Conservation (phyloP, 2,797 vertebrate species). For the Enteromius thamalakanensis region DNA sequence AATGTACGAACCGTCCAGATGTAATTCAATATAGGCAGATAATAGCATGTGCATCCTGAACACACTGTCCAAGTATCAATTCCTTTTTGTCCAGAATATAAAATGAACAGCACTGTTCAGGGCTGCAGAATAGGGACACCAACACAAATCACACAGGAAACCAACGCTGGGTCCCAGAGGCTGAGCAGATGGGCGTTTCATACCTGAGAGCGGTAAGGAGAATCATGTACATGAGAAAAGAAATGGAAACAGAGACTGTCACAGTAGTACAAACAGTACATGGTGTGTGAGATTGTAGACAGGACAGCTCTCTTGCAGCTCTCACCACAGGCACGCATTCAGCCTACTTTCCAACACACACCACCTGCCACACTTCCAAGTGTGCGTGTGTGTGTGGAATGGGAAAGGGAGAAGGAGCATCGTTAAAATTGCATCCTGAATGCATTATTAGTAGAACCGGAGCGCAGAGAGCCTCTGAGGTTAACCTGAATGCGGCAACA, state of each 20-base stretch:
- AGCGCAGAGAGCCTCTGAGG: constrained; percentile 7
- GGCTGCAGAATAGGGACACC: background rate
- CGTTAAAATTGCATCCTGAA: constrained; percentile 43
- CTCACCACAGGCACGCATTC: constrained; percentile 27
- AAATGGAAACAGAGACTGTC: constrained; percentile 28
- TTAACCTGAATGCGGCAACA: background rate
- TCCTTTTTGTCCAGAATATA: constrained; percentile 23
- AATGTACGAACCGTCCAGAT: constrained; percentile 1
- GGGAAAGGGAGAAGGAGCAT: constrained; percentile 23
- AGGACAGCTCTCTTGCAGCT: constrained; percentile 25
- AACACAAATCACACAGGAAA: constrained; percentile 21
- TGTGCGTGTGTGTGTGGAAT: constrained; percentile 8
- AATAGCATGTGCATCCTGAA: background rate
- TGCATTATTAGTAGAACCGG: constrained; percentile 30
- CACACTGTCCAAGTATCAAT: background rate
- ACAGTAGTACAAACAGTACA: background rate
- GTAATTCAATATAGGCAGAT: background rate
- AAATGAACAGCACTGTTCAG: background rate
- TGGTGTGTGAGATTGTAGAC: constrained; percentile 25
- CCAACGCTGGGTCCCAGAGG: background rate
- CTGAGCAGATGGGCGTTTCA: constrained; percentile 9
- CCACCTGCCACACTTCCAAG: background rate
- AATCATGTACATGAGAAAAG: constrained; percentile 26
- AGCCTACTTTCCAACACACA: constrained; percentile 43
- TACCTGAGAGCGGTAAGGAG: constrained; percentile 15